A percentile compares a stretch with the other conserved stretches of the same genome.
Evolutionary conservation across 2,888 invertebrate species (phyloP).

Genomic region (Gymnoscelis rufifasciata): DNA sequence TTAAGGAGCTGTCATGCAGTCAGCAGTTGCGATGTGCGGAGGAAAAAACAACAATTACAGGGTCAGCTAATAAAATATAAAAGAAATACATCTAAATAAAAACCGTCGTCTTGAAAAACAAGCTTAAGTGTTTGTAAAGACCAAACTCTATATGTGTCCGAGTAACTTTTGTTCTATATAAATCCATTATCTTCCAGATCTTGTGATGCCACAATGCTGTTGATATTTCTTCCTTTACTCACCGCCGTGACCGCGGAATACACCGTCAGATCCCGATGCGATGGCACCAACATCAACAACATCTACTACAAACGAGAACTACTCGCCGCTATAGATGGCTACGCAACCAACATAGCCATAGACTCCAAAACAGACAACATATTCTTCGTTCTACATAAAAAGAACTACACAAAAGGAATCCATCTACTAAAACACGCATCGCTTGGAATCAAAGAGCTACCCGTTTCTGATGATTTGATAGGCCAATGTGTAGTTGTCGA

Average conservation of each 20-base stretch:
- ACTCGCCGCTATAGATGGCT: slow-evolving; percentile 65
- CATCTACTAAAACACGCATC: slow-evolving; percentile 63
- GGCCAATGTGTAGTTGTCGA: slow-evolving; percentile 68
- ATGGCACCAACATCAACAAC: slow-evolving; percentile 58
- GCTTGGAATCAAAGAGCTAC: slow-evolving; percentile 59
- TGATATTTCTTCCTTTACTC: slow-evolving; percentile 31
- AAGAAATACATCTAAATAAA: no score
- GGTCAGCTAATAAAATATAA: no score
- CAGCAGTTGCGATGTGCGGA: no score
- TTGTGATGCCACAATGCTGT: slow-evolving; percentile 33
- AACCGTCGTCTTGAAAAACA: no score
- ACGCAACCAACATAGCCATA: slow-evolving; percentile 59
- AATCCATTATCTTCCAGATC: slow-evolving; percentile 13
- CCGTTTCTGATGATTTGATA: slow-evolving; percentile 55
- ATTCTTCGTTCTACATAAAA: slow-evolving; percentile 66
- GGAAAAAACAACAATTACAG: no score
- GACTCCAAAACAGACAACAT: slow-evolving; percentile 64
- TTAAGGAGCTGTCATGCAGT: no score
- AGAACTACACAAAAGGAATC: slow-evolving; percentile 67
- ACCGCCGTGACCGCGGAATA: slow-evolving; percentile 36
- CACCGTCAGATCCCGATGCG: slow-evolving; percentile 51
- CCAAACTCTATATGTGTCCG: no score
- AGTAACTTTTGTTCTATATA: not conserved
- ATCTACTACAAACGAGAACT: slow-evolving; percentile 64
- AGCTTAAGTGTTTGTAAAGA: no score